These are phyloP conservation scores for Protonemura montana DNA, from an alignment of 2,888 invertebrate genomes.

Conservation along the genomic window DNA sequence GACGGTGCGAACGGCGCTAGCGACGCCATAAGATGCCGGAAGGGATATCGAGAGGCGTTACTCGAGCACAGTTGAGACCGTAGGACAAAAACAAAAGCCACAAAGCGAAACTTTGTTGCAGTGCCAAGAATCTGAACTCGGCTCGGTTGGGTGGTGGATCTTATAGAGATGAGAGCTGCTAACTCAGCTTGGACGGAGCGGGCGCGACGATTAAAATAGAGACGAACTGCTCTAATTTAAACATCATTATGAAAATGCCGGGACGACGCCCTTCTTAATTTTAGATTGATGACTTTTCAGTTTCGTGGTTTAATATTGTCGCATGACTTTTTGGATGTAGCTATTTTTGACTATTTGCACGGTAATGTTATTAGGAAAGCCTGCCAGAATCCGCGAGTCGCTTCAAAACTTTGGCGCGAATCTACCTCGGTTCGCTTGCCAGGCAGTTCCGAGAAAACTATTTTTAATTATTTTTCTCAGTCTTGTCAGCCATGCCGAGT, in stretches of 20 bases:
- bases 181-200: slow-evolving; percentile 19
- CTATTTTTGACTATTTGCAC: neutral
- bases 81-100: slow-evolving; percentile 36
- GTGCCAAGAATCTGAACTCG: slow-evolving; percentile 32
- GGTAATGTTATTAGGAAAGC: neutral
- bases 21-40: slow-evolving; percentile 22
- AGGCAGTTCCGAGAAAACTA: neutral
- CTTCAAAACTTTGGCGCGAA: neutral
- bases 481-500: neutral
- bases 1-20: neutral
- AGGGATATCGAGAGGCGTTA: slow-evolving; percentile 23
- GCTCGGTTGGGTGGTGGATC: neutral
- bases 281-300: slow-evolving; percentile 32
- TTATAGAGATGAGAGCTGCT: neutral
- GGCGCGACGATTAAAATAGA: slow-evolving; percentile 30
- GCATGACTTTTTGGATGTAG: neutral
- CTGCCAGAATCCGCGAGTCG: neutral
- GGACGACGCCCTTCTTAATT: slow-evolving; percentile 31
- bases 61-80: neutral
- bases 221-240: slow-evolving; percentile 38
- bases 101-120: slow-evolving; percentile 27
- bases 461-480: neutral
- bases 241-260: slow-evolving; percentile 41
- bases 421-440: neutral
- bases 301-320: slow-evolving; percentile 17